Conservation (phyloP, 2,888 invertebrate genomes). For the Macropis europaea region DNA sequence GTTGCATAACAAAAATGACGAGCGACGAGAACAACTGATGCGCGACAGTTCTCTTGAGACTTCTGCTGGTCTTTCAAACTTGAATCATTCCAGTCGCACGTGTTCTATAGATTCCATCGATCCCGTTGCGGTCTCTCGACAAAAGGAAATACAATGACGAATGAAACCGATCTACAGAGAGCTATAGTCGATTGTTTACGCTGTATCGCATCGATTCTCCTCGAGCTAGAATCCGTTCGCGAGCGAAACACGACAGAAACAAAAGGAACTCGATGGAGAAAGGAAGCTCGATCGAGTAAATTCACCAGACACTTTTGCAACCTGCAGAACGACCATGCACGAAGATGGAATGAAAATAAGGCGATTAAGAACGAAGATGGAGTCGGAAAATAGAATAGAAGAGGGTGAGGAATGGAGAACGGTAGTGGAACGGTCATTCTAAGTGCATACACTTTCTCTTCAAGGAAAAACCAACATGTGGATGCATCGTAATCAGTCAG, state of each 20-base stretch:
- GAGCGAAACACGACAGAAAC: neutral
- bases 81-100: no score
- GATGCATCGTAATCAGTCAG: no score
- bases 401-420: neutral
- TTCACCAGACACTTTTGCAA: no score
- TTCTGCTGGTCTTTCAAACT: no score
- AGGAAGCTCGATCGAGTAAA: neutral
- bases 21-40: no score
- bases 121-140: neutral
- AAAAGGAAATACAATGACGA: neutral
- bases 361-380: neutral
- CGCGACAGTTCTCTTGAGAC: no score
- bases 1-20: no score
- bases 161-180: neutral
- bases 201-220: neutral
- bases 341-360: slow-evolving; percentile 34
- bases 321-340: no score
- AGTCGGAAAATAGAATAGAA: neutral
- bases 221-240: neutral
- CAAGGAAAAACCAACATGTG: neutral
- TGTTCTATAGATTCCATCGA: neutral
- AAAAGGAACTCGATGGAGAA: neutral
- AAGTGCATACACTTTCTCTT: slow-evolving; percentile 25
- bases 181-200: neutral
- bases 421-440: neutral